Base-by-base conservation (phyloP, 2,113 vertebrate genomes). In the Nibea coibor region DNA sequence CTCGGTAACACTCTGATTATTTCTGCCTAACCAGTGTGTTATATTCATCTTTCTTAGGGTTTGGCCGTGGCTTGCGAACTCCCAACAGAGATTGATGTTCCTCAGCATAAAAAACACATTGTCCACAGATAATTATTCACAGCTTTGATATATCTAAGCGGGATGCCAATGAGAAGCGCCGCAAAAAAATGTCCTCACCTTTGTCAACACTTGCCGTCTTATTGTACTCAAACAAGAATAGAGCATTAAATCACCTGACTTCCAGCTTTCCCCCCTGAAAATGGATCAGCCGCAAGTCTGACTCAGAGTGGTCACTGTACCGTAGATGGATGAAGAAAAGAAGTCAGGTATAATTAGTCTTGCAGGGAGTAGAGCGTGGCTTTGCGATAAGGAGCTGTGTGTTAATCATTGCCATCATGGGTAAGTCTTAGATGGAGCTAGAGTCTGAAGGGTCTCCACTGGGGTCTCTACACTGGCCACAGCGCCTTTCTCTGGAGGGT, bases 381-480 rank as follows among this genome's bases (percentile, higher is more conserved):
- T 83, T 80, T 88, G 85, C 74, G 88, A 93, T 94, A 93, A 94
- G 93, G 87, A 94, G 64, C 81, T 11, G 68, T 89, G 82, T 87
- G 92, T 95, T 96, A 94, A 96, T 96, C 94, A 90, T 82, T 88
- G 72, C 81, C 88, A 88, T 86, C 80, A 14, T 16, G 45, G 59
- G n/a, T 35, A 80, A 80, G 75, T 90, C 92, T 94, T 89, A 85
- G 86, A 93, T 78, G 5, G 53, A 82, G 84, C 90, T 93, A 74
- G 77, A 94, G 93, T 94, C 82, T 84, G 50, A 78, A 73, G 73
- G 54, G 2, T 81, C 39, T 82, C 70, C 69, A 58, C 53, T 39
- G 50, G 8, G 83, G 76, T 75, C 81, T 77, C 70, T 28, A 19
- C 51, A 56, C 67, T 42, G 73, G 63, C 64, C 80, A 26, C 39